A percentile compares a stretch with the other conserved stretches of the same genome.
These are phyloP conservation scores for Ernsta delagoae DNA, from an alignment of 2,888 invertebrate genomes.

Conservation along the genomic window DNA sequence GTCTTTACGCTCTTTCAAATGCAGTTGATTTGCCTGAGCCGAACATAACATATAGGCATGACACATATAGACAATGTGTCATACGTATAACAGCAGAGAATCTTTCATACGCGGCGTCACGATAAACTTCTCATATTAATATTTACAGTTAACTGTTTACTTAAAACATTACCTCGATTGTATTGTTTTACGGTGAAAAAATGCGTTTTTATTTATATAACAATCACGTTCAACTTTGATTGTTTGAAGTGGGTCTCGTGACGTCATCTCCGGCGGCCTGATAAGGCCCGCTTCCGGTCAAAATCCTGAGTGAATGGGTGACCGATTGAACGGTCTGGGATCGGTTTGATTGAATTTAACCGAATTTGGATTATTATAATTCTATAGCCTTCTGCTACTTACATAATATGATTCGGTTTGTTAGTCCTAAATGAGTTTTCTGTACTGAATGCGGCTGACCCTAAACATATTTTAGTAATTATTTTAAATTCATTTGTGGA, in stretches of 20 bases:
- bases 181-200: constrained; percentile 70
- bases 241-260: constrained; percentile 58
- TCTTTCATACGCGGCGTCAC: background rate
- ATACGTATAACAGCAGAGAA: too few relatives aligned
- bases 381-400: too few relatives aligned
- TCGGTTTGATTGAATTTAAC: constrained; percentile 53
- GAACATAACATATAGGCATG: too few relatives aligned
- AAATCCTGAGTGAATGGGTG: constrained; percentile 63
- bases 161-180: constrained; percentile 66
- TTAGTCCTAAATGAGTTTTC: too few relatives aligned
- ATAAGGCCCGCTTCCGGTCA: constrained; percentile 80
- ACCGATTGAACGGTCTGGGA: constrained; percentile 48
- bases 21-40: too few relatives aligned
- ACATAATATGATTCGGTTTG: too few relatives aligned
- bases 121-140: constrained; percentile 32
- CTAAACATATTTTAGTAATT: too few relatives aligned
- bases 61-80: too few relatives aligned
- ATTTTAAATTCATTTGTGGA: too few relatives aligned
- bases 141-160: constrained; percentile 50
- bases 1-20: too few relatives aligned
- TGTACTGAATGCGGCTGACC: too few relatives aligned
- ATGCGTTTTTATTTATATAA: constrained; percentile 72
- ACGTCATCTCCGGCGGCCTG: constrained; percentile 79
- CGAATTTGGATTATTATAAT: background rate
- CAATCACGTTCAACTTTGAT: constrained; percentile 77